phyloP scores from a whole-genome alignment of 2,113 vertebrate genomes.

The Terrapene triunguis region DNA sequence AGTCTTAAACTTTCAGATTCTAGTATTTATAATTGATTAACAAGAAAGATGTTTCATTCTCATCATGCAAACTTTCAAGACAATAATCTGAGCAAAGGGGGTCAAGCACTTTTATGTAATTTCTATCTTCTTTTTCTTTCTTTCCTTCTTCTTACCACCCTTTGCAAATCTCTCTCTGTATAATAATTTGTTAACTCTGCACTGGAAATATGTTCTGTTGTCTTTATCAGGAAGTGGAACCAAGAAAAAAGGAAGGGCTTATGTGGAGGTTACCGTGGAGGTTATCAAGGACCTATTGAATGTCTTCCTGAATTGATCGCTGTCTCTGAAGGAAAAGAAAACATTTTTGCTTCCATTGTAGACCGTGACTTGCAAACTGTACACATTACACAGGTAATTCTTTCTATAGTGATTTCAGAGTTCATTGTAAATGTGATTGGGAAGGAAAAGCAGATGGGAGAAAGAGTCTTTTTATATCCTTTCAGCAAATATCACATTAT shows the following conservation, averaged over 20 bases:
- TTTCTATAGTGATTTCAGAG: not conserved
- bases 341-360: slow-evolving; percentile 85
- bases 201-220: slow-evolving; percentile 30
- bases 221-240: slow-evolving; percentile 85
- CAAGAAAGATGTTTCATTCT: not conserved
- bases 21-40: not conserved
- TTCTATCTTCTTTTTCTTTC: not conserved
- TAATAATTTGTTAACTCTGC: slow-evolving; percentile 27
- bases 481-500: not conserved
- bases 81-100: not conserved
- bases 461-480: not conserved
- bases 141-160: not conserved
- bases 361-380: slow-evolving; percentile 80
- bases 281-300: slow-evolving; percentile 85
- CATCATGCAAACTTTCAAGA: not conserved
- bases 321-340: slow-evolving; percentile 88
- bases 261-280: slow-evolving; percentile 63
- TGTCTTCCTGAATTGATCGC: slow-evolving; percentile 94
- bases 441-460: not conserved
- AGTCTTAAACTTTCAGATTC: not conserved
- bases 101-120: not conserved
- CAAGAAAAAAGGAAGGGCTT: slow-evolving; percentile 72
- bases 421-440: not conserved
- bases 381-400: slow-evolving; percentile 88
- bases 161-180: not conserved